A percentile compares a stretch with the other conserved stretches of the same genome.
phyloP scores from a whole-genome alignment of 2,888 invertebrate genomes.

The Polydrusus cervinus region DNA sequence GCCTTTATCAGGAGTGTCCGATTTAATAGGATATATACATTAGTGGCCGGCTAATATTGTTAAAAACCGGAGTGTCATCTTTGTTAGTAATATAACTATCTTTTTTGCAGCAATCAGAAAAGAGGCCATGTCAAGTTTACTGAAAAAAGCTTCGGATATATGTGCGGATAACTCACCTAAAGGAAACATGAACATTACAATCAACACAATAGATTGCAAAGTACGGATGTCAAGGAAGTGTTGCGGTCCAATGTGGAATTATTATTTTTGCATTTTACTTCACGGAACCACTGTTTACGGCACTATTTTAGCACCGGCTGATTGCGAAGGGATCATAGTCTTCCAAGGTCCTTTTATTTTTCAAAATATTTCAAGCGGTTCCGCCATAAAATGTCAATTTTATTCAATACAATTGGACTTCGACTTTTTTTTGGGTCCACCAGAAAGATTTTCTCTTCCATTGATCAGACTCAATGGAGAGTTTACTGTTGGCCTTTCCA shows the following conservation, averaged over 20 bases:
- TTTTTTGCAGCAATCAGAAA: neutral
- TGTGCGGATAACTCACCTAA: neutral
- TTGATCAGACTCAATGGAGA: neutral
- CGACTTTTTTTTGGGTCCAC: neutral
- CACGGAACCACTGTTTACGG: neutral
- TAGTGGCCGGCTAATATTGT: too few relatives aligned
- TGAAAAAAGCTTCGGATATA: neutral
- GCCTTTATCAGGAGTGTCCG: too few relatives aligned
- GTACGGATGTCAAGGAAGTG: neutral
- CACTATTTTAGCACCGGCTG: neutral
- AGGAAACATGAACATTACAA: neutral
- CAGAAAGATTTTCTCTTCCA: neutral
- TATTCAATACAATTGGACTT: neutral
- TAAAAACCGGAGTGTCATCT: too few relatives aligned
- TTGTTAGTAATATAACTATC: too few relatives aligned
- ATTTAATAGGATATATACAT: too few relatives aligned
- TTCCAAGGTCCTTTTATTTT: neutral
- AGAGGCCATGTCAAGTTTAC: neutral
- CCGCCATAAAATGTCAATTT: neutral
- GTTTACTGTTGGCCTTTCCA: neutral
- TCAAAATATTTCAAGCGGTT: neutral
- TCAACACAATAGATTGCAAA: neutral
- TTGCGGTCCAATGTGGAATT: neutral
- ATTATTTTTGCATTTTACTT: neutral
- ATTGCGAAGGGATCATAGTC: neutral